Percentiles rank a stretch among this genome's conserved stretches.
Evolutionary conservation across 2,113 vertebrate species (phyloP).

Genomic region (Steatornis caripensis): DNA sequence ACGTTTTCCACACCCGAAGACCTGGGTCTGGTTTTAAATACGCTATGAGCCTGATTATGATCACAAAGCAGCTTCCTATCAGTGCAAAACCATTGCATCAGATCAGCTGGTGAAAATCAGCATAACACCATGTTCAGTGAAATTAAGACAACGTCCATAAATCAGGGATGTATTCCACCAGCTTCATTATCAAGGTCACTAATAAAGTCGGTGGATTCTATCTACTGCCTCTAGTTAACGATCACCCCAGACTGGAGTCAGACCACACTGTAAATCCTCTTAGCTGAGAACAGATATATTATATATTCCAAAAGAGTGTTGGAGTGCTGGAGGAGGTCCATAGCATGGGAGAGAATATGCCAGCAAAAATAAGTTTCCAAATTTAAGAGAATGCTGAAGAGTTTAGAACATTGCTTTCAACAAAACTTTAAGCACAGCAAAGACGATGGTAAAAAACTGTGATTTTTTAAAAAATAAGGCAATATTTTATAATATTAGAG

Average conservation of each 20-base stretch:
- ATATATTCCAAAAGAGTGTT: neutral
- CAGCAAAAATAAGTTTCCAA: neutral
- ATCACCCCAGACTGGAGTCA: neutral
- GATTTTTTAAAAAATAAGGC: neutral
- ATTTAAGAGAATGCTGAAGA: neutral
- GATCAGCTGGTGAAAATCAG: neutral
- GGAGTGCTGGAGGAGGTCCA: neutral
- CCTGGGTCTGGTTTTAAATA: neutral
- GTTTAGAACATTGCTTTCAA: neutral
- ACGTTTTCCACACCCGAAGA: neutral
- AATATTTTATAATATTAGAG: neutral
- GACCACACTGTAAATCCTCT: neutral
- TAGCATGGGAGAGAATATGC: neutral
- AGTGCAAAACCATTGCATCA: neutral
- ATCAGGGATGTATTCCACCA: neutral
- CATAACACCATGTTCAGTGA: neutral
- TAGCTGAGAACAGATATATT: neutral
- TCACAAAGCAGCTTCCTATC: neutral
- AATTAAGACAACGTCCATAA: neutral
- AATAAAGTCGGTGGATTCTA: neutral
- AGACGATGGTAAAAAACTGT: neutral
- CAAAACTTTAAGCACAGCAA: neutral
- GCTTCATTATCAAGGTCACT: neutral
- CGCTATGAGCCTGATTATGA: neutral
- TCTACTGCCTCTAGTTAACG: neutral